phyloP scores from a whole-genome alignment of 2,113 vertebrate genomes.

The Isurus oxyrinchus region DNA sequence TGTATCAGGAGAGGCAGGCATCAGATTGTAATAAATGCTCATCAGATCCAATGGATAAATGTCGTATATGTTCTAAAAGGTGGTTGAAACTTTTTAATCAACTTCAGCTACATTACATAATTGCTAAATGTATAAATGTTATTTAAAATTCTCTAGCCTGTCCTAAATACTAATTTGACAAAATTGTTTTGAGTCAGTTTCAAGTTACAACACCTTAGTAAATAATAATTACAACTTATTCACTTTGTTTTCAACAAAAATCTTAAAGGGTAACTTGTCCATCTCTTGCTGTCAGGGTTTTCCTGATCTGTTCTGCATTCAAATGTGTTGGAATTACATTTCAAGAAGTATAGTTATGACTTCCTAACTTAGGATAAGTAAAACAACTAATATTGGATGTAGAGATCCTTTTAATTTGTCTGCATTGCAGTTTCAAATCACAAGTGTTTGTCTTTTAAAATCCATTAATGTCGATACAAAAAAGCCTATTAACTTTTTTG shows the following conservation, averaged over 20 bases:
- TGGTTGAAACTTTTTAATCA: background rate
- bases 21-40: background rate
- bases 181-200: background rate
- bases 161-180: background rate
- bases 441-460: background rate
- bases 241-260: background rate
- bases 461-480: background rate
- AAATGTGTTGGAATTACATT: background rate
- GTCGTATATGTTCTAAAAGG: conserved; percentile 8
- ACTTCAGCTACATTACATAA: background rate
- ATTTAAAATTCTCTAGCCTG: background rate
- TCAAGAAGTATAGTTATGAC: background rate
- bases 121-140: background rate
- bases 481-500: background rate
- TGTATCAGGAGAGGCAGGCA: background rate
- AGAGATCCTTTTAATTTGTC: background rate
- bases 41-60: background rate
- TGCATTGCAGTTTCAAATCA: background rate
- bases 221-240: background rate
- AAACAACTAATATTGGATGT: background rate
- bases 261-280: background rate
- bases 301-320: background rate
- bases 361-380: background rate
- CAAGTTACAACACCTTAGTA: background rate
- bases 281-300: background rate